Conservation (phyloP, 2,888 invertebrate species). For the Brachyptera putata region DNA sequence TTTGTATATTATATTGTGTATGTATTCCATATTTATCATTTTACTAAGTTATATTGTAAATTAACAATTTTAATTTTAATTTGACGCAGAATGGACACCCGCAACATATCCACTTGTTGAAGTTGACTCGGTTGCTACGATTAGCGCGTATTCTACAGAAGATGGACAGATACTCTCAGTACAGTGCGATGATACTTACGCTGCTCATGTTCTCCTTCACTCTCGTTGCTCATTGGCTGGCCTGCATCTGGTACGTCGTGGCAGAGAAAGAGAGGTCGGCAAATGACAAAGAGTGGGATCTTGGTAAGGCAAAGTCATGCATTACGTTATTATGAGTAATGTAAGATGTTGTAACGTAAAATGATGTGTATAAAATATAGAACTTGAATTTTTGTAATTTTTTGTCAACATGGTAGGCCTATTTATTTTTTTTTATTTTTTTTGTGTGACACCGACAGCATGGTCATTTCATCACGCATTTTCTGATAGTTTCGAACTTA, state of each 20-base stretch:
- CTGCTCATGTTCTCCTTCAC: constrained; percentile 92
- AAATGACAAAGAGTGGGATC: constrained; percentile 65
- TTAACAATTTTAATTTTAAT: too few relatives aligned
- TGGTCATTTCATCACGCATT: too few relatives aligned
- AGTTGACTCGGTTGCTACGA: constrained; percentile 83
- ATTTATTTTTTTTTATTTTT: too few relatives aligned
- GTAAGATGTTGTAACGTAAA: background rate
- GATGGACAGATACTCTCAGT: constrained; percentile 95
- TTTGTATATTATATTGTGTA: too few relatives aligned
- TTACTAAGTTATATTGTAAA: too few relatives aligned
- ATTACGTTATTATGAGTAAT: too few relatives aligned
- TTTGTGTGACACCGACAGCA: too few relatives aligned
- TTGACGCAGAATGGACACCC: constrained; percentile 66
- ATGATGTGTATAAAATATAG: too few relatives aligned
- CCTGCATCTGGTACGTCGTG: constrained; percentile 95
- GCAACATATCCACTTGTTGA: constrained; percentile 88
- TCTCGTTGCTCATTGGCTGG: constrained; percentile 92
- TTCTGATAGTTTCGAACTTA: too few relatives aligned
- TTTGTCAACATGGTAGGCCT: too few relatives aligned
- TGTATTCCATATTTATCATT: too few relatives aligned
- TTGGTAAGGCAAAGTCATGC: constrained; percentile 67
- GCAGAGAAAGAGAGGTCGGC: constrained; percentile 79
- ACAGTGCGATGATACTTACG: constrained; percentile 90
- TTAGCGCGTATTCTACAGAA: constrained; percentile 88
- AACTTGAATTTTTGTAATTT: too few relatives aligned